Percentiles rank a stretch among this genome's conserved stretches.
Evolutionary conservation across 2,888 invertebrate genomes (phyloP).

Genomic region (Choreutis nemorana): DNA sequence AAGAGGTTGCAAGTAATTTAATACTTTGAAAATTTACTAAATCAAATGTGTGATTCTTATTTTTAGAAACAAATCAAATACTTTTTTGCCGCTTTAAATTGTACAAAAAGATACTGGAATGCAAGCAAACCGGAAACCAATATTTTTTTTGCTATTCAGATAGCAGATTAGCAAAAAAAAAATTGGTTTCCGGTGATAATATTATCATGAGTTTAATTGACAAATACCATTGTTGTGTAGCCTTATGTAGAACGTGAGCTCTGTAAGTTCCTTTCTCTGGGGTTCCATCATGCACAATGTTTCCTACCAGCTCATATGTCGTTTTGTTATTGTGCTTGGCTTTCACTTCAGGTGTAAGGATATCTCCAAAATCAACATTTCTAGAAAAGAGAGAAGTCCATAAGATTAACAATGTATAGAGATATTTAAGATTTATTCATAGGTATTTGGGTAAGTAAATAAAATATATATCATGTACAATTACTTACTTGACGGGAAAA

Average conservation of each 20-base stretch:
- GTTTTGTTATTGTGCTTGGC: constrained; percentile 79
- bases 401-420: not conserved
- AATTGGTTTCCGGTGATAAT: too few species aligned
- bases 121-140: too few species aligned
- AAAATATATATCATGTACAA: not conserved
- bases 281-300: constrained; percentile 98
- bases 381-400: constrained; percentile 56
- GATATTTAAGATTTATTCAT: not conserved
- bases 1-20: too few species aligned
- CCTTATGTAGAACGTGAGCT: constrained; percentile 91
- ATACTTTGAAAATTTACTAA: too few species aligned
- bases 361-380: constrained; percentile 97
- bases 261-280: constrained; percentile 94
- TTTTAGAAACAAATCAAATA: too few species aligned
- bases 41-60: too few species aligned
- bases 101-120: too few species aligned
- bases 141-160: too few species aligned
- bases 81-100: too few species aligned
- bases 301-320: constrained; percentile 96
- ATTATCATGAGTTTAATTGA: too few species aligned
- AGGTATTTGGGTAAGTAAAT: not conserved
- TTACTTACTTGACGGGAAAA: constrained; percentile 95
- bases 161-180: too few species aligned
- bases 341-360: constrained; percentile 85
- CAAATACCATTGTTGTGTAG: constrained; percentile 79